phyloP scores from a whole-genome alignment of 2,888 invertebrate species.

The Cordylochernes scorpioides region DNA sequence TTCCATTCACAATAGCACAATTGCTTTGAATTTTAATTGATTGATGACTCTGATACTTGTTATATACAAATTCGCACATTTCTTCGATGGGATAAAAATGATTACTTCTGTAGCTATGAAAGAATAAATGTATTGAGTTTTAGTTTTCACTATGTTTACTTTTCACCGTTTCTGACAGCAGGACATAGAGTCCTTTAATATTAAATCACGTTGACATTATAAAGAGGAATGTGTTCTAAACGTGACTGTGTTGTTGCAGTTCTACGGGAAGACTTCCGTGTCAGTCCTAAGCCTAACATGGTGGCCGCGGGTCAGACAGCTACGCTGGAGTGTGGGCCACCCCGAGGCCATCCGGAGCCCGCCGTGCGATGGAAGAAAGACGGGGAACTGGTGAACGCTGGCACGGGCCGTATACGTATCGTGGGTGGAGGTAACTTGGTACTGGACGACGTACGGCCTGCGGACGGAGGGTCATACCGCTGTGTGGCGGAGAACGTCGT shows the following conservation, averaged over 20 bases:
- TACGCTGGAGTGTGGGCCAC: slow-evolving; percentile 60
- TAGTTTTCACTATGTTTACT: no score
- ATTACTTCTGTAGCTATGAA: no score
- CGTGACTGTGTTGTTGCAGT: slow-evolving; percentile 41
- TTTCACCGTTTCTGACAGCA: no score
- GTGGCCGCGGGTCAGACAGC: slow-evolving; percentile 61
- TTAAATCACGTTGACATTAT: no score
- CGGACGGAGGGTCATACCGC: slow-evolving; percentile 70
- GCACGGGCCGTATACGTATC: slow-evolving; percentile 32
- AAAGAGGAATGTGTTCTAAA: no score
- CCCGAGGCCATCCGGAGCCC: slow-evolving; percentile 67
- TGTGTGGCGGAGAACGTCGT: slow-evolving; percentile 76
- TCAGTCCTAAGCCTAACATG: slow-evolving; percentile 51
- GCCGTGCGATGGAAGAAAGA: slow-evolving; percentile 65
- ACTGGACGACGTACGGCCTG: slow-evolving; percentile 59
- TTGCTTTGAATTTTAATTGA: no score
- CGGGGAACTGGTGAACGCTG: slow-evolving; percentile 31
- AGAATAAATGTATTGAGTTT: no score
- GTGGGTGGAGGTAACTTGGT: slow-evolving; percentile 70
- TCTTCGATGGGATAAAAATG: no score
- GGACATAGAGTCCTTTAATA: no score
- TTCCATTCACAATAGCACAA: no score
- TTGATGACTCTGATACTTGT: no score
- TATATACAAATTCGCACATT: no score
- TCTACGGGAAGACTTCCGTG: slow-evolving; percentile 59